Evolutionary conservation across 2,797 vertebrate species (phyloP), one percentile per base, ranked within the genome.

Genomic region (Tapirus indicus): DNA sequence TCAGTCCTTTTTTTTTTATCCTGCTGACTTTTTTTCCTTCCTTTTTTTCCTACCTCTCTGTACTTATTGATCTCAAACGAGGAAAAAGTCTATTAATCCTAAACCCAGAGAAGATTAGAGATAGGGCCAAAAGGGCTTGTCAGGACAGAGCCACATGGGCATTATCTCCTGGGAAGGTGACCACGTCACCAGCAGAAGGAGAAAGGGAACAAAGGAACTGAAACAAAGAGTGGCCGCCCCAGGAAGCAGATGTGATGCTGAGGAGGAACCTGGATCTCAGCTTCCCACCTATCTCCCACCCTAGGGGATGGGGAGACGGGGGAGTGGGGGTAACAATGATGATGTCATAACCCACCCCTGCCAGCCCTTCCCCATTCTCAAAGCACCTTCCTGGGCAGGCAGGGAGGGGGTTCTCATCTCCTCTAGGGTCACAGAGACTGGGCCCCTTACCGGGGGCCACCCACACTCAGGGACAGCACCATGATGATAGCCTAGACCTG

Each of bases 41-140:
- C 68, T 97, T 68, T 77, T 32, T n/a, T 72, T 47, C 64, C 49
- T 14, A 85, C 86, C 72, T 95, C 47, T 97, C 95, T 97, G 56
- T 94, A 41, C 83, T 97, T 99, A 98, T 95, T 97, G 95, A 98
- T 98, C 95, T 4, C 3, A 97, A 98, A 8, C 32, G 62, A 95
- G 92, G 85, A 83, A 94, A 97, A 98, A 97, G 75, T 95, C 94
- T 97, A 97, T 97, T 98, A 97, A 97, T 97, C 96, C 93, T 97
- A 96, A 98, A 98, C 98, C 91, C n/a, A 97, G 87, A 96, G 94
- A 98, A 98, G 93, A 98, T 98, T 97, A 98, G 97, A 98, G 96
- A 98, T 95, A 98, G 97, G 80, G 95, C 86, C 0, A 0, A 98
- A 98, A 95, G 21, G 44, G n/a, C 79, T 97, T 97, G 74, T 97